Conservation (phyloP, 1,140 invertebrate species). For the Heliconius himera region DNA sequence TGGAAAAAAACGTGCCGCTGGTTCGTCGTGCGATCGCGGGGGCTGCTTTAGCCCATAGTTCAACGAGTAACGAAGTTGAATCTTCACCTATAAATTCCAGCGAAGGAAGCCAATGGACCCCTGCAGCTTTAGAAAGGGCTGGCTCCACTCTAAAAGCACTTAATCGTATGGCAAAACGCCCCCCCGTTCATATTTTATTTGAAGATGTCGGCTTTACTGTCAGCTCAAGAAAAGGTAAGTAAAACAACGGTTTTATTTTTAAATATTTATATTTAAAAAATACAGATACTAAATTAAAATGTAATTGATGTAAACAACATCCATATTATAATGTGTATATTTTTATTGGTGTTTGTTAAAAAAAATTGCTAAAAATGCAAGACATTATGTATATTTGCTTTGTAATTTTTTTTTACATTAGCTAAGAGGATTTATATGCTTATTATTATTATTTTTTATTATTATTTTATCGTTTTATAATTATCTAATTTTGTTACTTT, state of each 20-base stretch:
- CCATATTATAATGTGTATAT: not conserved
- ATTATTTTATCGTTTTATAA: not conserved
- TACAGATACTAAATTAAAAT: not conserved
- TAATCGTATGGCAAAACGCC: slow-evolving; percentile 78
- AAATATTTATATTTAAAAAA: not conserved
- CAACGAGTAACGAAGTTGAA: slow-evolving; percentile 44
- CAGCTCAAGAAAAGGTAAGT: slow-evolving; percentile 72
- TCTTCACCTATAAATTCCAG: slow-evolving; percentile 48
- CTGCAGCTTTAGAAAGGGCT: slow-evolving; percentile 72
- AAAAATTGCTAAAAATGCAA: no score
- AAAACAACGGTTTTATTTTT: not conserved
- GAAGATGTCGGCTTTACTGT: slow-evolving; percentile 84
- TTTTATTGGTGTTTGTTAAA: not conserved
- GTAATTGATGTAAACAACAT: not conserved
- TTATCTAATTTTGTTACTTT: not conserved
- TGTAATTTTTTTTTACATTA: not conserved
- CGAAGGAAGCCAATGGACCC: slow-evolving; percentile 67
- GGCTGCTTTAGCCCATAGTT: slow-evolving; percentile 54
- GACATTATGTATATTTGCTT: no score
- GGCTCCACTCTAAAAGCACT: slow-evolving; percentile 75
- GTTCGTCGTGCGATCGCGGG: slow-evolving; percentile 67
- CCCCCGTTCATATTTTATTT: slow-evolving; percentile 85
- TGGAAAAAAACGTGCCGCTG: slow-evolving; percentile 51
- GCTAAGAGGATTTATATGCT: not conserved
- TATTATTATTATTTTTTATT: not conserved